Percentiles rank a stretch among this genome's conserved stretches.
phyloP scores from a whole-genome alignment of 2,797 vertebrate genomes.

The Eulemur mongoz region DNA sequence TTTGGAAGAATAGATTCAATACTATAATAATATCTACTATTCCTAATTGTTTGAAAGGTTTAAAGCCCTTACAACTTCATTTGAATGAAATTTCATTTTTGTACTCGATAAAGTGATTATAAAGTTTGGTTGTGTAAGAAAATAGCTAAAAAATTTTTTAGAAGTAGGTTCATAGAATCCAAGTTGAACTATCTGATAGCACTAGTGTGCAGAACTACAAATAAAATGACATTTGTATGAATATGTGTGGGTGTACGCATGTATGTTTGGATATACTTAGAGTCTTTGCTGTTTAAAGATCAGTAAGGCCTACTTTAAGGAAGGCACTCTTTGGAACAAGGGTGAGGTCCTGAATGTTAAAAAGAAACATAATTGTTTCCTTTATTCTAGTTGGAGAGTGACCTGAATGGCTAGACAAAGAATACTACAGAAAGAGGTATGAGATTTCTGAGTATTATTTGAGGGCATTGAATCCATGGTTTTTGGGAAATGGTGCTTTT shows the following conservation, averaged over 20 bases:
- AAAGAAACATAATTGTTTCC: background rate
- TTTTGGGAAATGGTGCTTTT: background rate
- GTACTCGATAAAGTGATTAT: background rate
- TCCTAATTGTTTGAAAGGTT: background rate
- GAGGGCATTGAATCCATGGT: background rate
- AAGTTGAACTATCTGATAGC: background rate
- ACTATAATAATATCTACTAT: background rate
- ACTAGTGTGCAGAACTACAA: background rate
- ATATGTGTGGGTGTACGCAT: background rate
- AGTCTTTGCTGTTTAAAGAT: background rate
- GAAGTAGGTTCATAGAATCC: background rate
- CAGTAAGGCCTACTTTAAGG: background rate
- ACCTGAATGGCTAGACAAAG: background rate
- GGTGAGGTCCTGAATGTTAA: background rate
- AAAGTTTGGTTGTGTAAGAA: background rate
- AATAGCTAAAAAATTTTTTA: background rate
- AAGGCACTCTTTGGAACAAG: background rate
- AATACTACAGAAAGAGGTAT: background rate
- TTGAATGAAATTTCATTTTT: background rate
- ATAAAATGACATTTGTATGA: background rate
- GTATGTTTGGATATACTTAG: background rate
- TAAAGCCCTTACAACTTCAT: background rate
- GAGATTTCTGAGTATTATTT: background rate
- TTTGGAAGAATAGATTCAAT: background rate
- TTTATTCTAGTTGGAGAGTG: background rate